phyloP scores from a whole-genome alignment of 1,140 invertebrate genomes.

The Bombus confusus region DNA sequence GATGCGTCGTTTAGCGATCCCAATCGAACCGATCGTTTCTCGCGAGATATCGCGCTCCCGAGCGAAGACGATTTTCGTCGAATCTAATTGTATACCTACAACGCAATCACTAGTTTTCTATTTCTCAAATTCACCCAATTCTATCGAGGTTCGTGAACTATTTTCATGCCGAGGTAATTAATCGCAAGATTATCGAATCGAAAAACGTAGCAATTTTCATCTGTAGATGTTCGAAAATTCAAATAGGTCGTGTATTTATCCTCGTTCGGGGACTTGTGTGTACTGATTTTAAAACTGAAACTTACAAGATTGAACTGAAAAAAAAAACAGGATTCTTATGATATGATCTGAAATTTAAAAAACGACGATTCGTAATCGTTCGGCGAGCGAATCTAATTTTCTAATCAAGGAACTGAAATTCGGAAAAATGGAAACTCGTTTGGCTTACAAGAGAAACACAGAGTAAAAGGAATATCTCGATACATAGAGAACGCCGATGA shows the following conservation, averaged over 20 bases:
- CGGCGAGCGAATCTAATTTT: background rate
- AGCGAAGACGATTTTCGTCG: background rate
- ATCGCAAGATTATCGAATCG: background rate
- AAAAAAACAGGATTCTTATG: too few species aligned
- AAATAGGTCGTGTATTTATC: background rate
- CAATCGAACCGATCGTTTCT: slow-evolving; percentile 15
- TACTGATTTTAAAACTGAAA: too few species aligned
- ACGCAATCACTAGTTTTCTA: background rate
- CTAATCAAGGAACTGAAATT: background rate
- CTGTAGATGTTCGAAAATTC: background rate
- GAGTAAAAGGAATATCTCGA: background rate
- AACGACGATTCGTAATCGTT: background rate
- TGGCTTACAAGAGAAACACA: background rate
- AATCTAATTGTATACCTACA: background rate
- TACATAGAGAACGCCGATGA: background rate
- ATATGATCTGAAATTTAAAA: too few species aligned
- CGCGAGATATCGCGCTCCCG: slow-evolving; percentile 1
- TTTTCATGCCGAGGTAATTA: rapidly evolving
- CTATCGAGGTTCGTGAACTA: too few species aligned
- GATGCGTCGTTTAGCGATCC: slow-evolving; percentile 40
- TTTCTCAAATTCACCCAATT: background rate
- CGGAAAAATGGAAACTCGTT: background rate
- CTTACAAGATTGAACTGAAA: too few species aligned
- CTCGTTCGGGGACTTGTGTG: too few species aligned
- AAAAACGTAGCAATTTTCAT: background rate